A percentile compares a stretch with the other conserved stretches of the same genome.
Conservation (phyloP, 2,113 vertebrate species). For the Dicaeum eximium region DNA sequence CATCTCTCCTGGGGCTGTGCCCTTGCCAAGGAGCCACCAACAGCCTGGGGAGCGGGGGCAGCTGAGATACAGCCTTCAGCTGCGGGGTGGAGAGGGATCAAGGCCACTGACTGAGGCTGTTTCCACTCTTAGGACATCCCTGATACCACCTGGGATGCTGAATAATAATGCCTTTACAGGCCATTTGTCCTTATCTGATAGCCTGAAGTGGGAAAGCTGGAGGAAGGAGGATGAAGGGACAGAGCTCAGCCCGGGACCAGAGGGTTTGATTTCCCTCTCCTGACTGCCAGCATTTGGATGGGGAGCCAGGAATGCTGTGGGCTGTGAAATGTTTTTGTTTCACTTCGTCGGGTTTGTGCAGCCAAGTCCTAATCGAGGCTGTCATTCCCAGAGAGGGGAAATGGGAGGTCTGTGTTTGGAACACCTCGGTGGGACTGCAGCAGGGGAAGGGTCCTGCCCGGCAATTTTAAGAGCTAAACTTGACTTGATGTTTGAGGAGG, state of each 20-base stretch:
- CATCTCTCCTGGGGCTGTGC: background rate
- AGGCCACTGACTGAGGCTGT: background rate
- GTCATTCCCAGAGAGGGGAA: background rate
- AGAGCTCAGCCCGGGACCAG: background rate
- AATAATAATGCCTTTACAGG: background rate
- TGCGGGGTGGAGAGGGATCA: background rate
- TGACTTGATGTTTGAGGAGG: background rate
- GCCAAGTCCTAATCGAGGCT: slow-evolving; percentile 13
- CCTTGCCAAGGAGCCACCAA: background rate
- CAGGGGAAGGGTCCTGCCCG: background rate
- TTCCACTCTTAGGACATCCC: background rate
- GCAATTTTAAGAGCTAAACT: background rate
- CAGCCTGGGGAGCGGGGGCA: background rate
- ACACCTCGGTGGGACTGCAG: background rate
- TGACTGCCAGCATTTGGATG: background rate
- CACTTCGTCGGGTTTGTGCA: background rate
- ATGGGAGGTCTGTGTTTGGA: background rate
- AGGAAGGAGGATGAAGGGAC: background rate
- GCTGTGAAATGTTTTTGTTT: slow-evolving; percentile 60
- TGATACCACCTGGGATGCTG: background rate
- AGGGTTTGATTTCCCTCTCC: background rate
- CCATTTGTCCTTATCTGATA: slow-evolving; percentile 35
- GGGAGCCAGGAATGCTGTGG: slow-evolving; percentile 47
- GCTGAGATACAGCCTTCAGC: background rate
- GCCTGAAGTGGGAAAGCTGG: background rate